Conservation (phyloP, 1,140 invertebrate genomes). For the Ostrea edulis region DNA sequence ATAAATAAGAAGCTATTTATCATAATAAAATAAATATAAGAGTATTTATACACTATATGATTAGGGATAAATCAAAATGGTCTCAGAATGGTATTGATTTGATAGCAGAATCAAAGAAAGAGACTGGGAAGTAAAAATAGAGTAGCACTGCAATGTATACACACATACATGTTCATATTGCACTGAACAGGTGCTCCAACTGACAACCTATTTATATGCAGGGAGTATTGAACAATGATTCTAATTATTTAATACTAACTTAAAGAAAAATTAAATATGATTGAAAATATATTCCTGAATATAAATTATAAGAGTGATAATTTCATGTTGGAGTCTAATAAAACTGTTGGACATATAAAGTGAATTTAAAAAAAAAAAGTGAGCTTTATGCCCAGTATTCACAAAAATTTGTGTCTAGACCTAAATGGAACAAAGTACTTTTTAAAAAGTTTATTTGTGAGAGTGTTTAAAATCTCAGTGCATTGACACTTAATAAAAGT, state of each 20-base stretch:
- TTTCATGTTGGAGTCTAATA: too few species aligned
- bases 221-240: neutral
- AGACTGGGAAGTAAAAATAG: neutral
- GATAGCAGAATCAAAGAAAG: neutral
- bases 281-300: too few species aligned
- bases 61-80: neutral
- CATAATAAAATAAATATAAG: constrained; percentile 36
- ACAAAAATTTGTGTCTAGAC: too few species aligned
- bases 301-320: too few species aligned
- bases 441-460: neutral
- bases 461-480: neutral
- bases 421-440: too few species aligned
- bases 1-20: constrained; percentile 31
- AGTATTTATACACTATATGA: neutral
- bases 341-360: too few species aligned
- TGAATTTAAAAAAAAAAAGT: too few species aligned
- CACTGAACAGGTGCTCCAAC: neutral
- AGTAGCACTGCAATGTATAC: neutral
- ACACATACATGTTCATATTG: neutral
- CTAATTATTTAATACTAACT: neutral
- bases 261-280: too few species aligned
- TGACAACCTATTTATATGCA: neutral
- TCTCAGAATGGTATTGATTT: neutral
- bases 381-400: too few species aligned
- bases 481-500: neutral